Percentiles rank a stretch among this genome's conserved stretches.
Conservation (phyloP, 1,140 invertebrate species). For the Idris sp. region DNA sequence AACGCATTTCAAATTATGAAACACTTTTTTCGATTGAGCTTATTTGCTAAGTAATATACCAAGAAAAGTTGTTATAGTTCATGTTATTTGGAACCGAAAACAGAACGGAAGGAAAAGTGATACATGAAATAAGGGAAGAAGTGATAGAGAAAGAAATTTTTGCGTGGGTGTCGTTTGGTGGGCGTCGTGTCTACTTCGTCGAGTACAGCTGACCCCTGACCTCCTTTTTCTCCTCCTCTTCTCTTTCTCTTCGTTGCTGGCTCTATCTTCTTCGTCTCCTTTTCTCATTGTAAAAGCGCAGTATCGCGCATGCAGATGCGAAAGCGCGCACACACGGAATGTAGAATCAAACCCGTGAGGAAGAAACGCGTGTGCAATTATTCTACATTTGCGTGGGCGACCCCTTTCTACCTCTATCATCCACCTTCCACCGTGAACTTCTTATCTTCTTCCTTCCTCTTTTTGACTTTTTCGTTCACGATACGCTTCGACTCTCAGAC, state of each 20-base stretch:
- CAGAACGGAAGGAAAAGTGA: conserved; percentile 51
- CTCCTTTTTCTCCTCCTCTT: conserved; percentile 66
- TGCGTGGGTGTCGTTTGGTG: conserved; percentile 74
- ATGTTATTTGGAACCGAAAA: conserved; percentile 42
- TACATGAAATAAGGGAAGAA: conserved; percentile 56
- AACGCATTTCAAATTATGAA: no score
- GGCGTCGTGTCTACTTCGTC: conserved; percentile 75
- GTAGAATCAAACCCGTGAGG: conserved; percentile 62
- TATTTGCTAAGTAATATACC: no score
- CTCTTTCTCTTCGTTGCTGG: conserved; percentile 49
- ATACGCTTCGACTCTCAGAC: conserved; percentile 28
- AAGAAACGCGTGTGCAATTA: conserved; percentile 76
- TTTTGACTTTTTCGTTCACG: conserved; percentile 44
- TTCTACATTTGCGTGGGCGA: conserved; percentile 77
- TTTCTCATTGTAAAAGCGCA: conserved; percentile 54
- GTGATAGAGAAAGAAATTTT: conserved; percentile 62
- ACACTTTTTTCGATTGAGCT: no score
- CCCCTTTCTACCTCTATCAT: conserved; percentile 66
- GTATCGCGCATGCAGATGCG: conserved; percentile 68
- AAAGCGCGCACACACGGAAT: conserved; percentile 64
- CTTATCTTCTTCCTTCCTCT: conserved; percentile 58
- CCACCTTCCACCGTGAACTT: conserved; percentile 58
- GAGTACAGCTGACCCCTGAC: conserved; percentile 72
- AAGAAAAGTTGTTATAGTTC: no score
- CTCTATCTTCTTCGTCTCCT: conserved; percentile 47